phyloP scores from a whole-genome alignment of 2,113 vertebrate genomes.

The Paracanthobrama guichenoti region DNA sequence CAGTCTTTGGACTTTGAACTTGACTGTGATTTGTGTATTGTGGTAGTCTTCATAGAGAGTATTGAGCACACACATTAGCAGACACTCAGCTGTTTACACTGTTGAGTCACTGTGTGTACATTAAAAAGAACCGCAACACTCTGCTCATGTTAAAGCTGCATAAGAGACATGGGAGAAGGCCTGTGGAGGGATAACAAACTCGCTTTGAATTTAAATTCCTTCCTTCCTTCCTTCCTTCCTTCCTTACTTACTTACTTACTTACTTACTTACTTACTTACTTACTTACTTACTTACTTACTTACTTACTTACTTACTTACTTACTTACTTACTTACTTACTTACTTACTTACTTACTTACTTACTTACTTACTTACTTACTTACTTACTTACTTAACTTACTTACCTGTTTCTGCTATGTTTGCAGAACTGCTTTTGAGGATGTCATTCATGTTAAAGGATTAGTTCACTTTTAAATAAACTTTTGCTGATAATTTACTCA shows the following conservation, averaged over 20 bases:
- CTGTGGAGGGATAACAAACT: neutral
- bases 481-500: no score
- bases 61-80: neutral
- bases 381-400: neutral
- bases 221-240: neutral
- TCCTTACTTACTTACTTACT: neutral
- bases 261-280: no score
- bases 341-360: neutral
- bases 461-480: no score
- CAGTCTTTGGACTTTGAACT: constrained; percentile 17
- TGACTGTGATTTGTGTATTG: constrained; percentile 2
- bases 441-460: neutral
- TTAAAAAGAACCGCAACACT: neutral
- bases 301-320: neutral
- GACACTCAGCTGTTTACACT: constrained; percentile 28
- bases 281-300: neutral
- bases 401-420: neutral
- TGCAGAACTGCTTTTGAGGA: neutral
- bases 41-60: neutral
- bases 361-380: neutral
- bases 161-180: neutral
- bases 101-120: neutral
- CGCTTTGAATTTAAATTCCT: neutral
- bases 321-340: neutral
- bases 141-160: neutral